Conservation (phyloP, 2,888 invertebrate genomes). For the Falcaria lacertinaria region DNA sequence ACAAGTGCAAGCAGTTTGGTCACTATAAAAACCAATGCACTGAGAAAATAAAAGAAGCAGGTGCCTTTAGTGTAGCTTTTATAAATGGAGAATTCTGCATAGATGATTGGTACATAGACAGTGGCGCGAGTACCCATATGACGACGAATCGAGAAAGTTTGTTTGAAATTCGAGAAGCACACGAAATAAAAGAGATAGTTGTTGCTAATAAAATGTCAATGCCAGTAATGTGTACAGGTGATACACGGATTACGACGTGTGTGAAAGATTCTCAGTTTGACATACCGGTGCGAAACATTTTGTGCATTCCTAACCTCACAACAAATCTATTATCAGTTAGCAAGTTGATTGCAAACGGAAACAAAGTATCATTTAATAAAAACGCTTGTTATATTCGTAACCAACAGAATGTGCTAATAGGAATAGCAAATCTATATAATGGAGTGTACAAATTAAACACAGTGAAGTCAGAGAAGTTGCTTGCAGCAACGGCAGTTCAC, state of each 20-base stretch:
- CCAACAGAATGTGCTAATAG: constrained; percentile 6
- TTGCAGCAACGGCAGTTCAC: constrained; percentile 2
- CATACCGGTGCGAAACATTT: constrained; percentile 2
- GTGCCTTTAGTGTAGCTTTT: constrained; percentile 16
- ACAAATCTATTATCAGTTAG: constrained; percentile 14
- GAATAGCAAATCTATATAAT: constrained; percentile 6
- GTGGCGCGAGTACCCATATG: constrained; percentile 17
- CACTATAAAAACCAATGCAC: constrained; percentile 14
- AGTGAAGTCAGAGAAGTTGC: background rate
- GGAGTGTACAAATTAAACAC: constrained; percentile 11
- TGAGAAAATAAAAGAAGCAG: background rate
- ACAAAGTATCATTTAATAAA: constrained; percentile 8
- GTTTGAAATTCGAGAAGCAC: background rate
- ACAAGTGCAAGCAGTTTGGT: constrained; percentile 12
- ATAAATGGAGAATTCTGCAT: constrained; percentile 1
- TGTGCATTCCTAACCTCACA: constrained; percentile 6
- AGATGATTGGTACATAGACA: constrained; percentile 9
- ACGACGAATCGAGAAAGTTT: background rate
- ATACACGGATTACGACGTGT: background rate
- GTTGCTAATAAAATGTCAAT: constrained; percentile 6
- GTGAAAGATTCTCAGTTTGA: background rate
- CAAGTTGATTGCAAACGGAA: constrained; percentile 9
- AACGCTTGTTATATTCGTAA: constrained; percentile 7
- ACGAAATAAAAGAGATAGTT: too few species aligned
- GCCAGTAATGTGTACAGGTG: constrained; percentile 5